These are phyloP conservation scores for Spodoptera litura DNA, from an alignment of 1,140 invertebrate species.

Conservation along the genomic window DNA sequence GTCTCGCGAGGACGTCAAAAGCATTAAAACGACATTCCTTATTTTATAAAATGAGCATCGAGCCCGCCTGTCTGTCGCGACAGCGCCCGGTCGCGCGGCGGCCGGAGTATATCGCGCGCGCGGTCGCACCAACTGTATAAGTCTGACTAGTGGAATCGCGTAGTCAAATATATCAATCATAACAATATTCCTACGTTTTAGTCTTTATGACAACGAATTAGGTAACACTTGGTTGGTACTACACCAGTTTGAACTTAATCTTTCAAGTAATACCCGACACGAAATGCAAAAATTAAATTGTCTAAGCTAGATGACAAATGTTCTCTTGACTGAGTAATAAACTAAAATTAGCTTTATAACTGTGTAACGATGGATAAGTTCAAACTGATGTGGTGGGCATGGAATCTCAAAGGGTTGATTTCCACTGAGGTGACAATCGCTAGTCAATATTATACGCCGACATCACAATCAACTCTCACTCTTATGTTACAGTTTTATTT, in stretches of 20 bases:
- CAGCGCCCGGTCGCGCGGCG: not conserved
- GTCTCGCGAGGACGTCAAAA: not conserved
- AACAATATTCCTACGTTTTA: conserved; percentile 41
- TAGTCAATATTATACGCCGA: conserved; percentile 75
- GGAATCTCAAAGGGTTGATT: conserved; percentile 66
- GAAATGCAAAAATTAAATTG: too few relatives aligned
- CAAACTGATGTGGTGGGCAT: conserved; percentile 53
- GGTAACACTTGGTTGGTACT: conserved; percentile 38
- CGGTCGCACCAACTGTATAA: conserved; percentile 43
- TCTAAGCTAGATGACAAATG: too few relatives aligned
- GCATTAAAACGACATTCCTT: conserved; percentile 34
- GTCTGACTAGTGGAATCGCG: conserved; percentile 57
- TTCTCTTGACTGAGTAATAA: too few relatives aligned
- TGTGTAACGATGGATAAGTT: conserved; percentile 24
- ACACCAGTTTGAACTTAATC: conserved; percentile 54
- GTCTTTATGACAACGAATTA: conserved; percentile 51
- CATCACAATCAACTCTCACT: conserved; percentile 65
- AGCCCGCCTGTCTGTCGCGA: not conserved
- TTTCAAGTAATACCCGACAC: not conserved
- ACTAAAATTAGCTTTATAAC: too few relatives aligned
- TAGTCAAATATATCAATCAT: conserved; percentile 49
- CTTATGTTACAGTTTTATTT: conserved; percentile 29
- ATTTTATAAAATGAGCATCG: not conserved
- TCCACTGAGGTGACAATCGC: conserved; percentile 71
- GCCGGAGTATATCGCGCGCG: not conserved